Percentiles rank a stretch among this genome's conserved stretches.
phyloP scores from a whole-genome alignment of 2,888 invertebrate species.

The Agonopterix heracliana region DNA sequence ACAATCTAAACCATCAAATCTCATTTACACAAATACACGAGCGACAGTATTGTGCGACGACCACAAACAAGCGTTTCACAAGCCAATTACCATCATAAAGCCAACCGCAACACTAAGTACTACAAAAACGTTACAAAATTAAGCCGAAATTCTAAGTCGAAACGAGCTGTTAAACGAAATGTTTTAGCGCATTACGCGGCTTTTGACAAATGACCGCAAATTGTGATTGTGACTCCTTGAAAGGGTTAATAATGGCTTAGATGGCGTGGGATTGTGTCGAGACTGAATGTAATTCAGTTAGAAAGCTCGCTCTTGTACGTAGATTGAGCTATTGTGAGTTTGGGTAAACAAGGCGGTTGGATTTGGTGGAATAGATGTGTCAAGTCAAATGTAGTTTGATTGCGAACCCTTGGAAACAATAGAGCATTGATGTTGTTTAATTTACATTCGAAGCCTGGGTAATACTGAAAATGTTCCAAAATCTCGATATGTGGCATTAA shows the following conservation, averaged over 20 bases:
- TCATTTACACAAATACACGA: conserved; percentile 13
- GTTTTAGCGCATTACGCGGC: conserved; percentile 39
- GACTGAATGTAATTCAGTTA: conserved; percentile 52
- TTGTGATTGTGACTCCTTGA: conserved; percentile 67
- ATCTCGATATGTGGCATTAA: no score
- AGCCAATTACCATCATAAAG: conserved; percentile 40
- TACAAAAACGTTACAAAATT: conserved; percentile 45
- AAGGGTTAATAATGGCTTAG: conserved; percentile 68
- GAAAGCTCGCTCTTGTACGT: conserved; percentile 44
- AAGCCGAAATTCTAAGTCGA: conserved; percentile 39
- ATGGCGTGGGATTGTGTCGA: conserved; percentile 53
- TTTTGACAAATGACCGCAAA: conserved; percentile 69
- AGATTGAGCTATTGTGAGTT: conserved; percentile 66
- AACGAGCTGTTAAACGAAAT: conserved; percentile 36
- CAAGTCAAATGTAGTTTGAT: conserved; percentile 1
- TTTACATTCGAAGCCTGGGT: no score
- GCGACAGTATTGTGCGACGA: conserved; percentile 12
- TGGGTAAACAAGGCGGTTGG: conserved; percentile 6
- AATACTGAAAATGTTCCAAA: no score
- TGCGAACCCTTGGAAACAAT: not conserved
- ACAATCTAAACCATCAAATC: conserved; percentile 6
- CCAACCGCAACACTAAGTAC: conserved; percentile 35
- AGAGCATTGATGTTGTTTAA: not conserved
- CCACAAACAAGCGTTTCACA: conserved; percentile 37
- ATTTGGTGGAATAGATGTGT: conserved; percentile 5